phyloP scores from a whole-genome alignment of 2,888 invertebrate genomes.

The Euzophera pinguis region DNA sequence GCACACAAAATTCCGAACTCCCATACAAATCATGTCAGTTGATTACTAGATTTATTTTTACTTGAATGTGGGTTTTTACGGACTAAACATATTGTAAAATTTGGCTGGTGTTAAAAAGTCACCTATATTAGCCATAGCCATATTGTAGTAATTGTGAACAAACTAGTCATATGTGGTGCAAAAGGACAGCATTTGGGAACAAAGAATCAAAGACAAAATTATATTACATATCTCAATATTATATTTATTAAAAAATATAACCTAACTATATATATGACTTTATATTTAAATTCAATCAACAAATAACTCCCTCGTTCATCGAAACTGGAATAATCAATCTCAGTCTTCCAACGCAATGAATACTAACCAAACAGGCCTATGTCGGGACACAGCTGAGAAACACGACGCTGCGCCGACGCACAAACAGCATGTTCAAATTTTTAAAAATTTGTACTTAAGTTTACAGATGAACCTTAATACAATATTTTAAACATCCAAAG shows the following conservation, averaged over 20 bases:
- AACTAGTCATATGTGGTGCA: slow-evolving; percentile 5
- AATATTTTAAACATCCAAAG: too few relatives aligned
- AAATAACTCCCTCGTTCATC: slow-evolving; percentile 76
- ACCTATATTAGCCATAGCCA: neutral
- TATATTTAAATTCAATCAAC: slow-evolving; percentile 79
- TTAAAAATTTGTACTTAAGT: neutral
- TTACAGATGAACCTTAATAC: too few relatives aligned
- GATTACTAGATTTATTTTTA: too few relatives aligned
- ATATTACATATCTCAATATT: slow-evolving; percentile 80
- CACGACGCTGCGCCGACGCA: neutral
- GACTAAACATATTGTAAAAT: too few relatives aligned
- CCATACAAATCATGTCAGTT: too few relatives aligned
- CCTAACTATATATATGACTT: slow-evolving; percentile 80
- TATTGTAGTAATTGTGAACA: neutral
- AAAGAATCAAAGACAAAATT: slow-evolving; percentile 47
- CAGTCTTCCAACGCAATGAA: slow-evolving; percentile 76
- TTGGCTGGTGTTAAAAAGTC: too few relatives aligned
- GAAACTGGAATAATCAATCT: slow-evolving; percentile 77
- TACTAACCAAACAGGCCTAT: slow-evolving; percentile 58
- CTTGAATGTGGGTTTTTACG: too few relatives aligned
- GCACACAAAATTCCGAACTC: too few relatives aligned
- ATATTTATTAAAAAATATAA: slow-evolving; percentile 81
- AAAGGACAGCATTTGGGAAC: neutral
- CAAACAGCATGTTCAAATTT: neutral
- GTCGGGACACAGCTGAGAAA: slow-evolving; percentile 44